phyloP scores from a whole-genome alignment of 1,140 invertebrate genomes.

The Drosophila lowei region DNA sequence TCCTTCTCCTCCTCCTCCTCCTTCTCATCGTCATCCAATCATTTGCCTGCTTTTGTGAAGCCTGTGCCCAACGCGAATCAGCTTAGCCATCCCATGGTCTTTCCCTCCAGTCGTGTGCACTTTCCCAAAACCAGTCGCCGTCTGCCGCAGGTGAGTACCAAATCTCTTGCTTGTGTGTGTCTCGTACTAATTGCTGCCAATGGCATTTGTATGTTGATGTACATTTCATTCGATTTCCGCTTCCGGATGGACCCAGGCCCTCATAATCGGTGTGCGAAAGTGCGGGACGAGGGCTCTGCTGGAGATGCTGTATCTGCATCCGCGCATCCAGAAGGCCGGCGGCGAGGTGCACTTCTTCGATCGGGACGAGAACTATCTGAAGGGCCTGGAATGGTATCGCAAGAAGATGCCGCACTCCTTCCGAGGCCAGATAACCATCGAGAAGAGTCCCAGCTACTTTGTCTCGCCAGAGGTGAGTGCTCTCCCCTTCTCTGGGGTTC shows the following conservation, averaged over 20 bases:
- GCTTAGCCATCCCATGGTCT: slow-evolving; percentile 82
- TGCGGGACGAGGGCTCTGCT: slow-evolving; percentile 96
- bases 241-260: slow-evolving; percentile 85
- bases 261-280: slow-evolving; percentile 97
- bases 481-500: background rate
- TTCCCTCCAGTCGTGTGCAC: slow-evolving; percentile 83
- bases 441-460: slow-evolving; percentile 99
- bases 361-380: slow-evolving; percentile 94
- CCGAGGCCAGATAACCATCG: slow-evolving; percentile 95
- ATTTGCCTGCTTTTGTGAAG: slow-evolving; percentile 68
- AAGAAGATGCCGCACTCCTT: slow-evolving; percentile 96
- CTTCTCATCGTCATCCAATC: slow-evolving; percentile 40
- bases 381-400: slow-evolving; percentile 96
- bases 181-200: slow-evolving; percentile 57
- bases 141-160: slow-evolving; percentile 84
- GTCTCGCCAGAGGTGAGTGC: slow-evolving; percentile 94
- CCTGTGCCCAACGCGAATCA: slow-evolving; percentile 69
- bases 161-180: background rate
- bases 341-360: slow-evolving; percentile 98
- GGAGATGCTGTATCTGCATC: slow-evolving; percentile 97
- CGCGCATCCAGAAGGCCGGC: slow-evolving; percentile 95
- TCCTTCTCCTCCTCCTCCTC: slow-evolving; percentile 16
- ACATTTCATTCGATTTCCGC: slow-evolving; percentile 41
- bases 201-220: slow-evolving; percentile 44
- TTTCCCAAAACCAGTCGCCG: slow-evolving; percentile 84